Conservation (phyloP, 2,113 vertebrate species). For the Xiphophorus couchianus region DNA sequence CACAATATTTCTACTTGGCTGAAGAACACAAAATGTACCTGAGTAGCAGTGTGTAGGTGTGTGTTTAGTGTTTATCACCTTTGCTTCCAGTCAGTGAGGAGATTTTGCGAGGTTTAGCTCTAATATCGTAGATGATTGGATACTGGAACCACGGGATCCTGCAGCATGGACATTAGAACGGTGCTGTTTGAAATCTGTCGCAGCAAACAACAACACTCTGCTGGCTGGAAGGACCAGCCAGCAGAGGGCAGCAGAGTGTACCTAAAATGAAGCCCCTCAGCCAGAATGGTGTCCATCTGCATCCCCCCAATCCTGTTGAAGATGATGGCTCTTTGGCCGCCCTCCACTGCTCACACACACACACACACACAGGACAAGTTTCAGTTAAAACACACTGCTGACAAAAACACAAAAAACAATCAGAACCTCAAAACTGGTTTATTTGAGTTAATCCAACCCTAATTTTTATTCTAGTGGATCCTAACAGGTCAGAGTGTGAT, state of each 20-base stretch:
- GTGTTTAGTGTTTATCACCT: conserved; percentile 76
- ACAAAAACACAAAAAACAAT: too few species aligned
- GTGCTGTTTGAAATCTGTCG: too few species aligned
- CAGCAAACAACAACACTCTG: too few species aligned
- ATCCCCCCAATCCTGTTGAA: conserved; percentile 92
- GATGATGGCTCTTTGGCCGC: conserved; percentile 91
- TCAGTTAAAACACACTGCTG: not conserved
- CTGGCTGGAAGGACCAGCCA: too few species aligned
- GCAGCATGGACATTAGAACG: not conserved
- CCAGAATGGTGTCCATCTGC: conserved; percentile 87
- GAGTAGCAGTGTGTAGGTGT: not conserved
- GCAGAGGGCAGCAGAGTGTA: conserved; percentile 47
- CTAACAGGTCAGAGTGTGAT: too few species aligned
- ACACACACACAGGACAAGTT: too few species aligned
- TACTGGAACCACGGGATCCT: conserved; percentile 96
- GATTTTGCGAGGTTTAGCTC: conserved; percentile 90
- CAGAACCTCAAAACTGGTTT: too few species aligned
- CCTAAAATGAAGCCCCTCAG: conserved; percentile 94
- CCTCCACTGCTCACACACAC: conserved; percentile 83
- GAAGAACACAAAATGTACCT: too few species aligned
- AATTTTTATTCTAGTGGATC: too few species aligned
- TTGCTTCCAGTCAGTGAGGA: conserved; percentile 93
- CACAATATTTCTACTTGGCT: too few species aligned
- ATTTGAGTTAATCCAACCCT: too few species aligned
- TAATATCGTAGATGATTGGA: conserved; percentile 93